Base-by-base conservation (phyloP, 2,797 vertebrate species). In the Poecilia wingei region DNA sequence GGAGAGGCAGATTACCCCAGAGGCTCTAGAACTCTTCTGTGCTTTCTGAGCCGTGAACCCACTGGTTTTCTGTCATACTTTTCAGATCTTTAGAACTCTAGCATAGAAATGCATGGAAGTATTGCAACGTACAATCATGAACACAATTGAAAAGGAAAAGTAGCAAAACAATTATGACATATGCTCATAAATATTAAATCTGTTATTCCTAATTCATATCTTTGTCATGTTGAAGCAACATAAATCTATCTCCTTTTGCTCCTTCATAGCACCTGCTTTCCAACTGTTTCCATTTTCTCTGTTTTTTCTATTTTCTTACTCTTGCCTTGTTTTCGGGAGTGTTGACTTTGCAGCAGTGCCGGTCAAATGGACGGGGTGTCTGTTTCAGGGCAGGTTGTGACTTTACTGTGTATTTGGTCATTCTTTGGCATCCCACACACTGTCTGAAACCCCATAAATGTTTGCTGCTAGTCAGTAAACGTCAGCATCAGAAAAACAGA, bases 381-480 rank as follows among this genome's bases (percentile, higher is more conserved):
- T 82, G 78, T 88, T 83, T 89, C 59, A 71, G 82, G 88, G 87
- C 87, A 89, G 49, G 64, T 74, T 76, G 84, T 59, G 83, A 75
- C 79, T 77, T 87, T 85, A 72, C 84, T 36, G 77, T 47, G 64
- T 76, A 75, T 82, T 75, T 86, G 80, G 41, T 78, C 84, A 66
- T 33, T 86, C 80, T 84, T 73, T 28, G 0, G 28, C 88, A 75
- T 85, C 90, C 89, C 91, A 93, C 91, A 87, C 89, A 85, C 36
- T 79, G 86, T 88, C 87, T 89, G 82, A 77, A 79, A 45, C 16
- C 83, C 86, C 78, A 84, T 79, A 81, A 85, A 84, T 61, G 25
- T n/a, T 20, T 36, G 73, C 74, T 36, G 53, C 22, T 1, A 68
- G 59, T 79, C n/a, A 10, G 72, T 79, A 77, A 77, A 76, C 47